These are phyloP conservation scores for Littorina saxatilis DNA, from an alignment of 1,140 invertebrate genomes.

Conservation along the genomic window DNA sequence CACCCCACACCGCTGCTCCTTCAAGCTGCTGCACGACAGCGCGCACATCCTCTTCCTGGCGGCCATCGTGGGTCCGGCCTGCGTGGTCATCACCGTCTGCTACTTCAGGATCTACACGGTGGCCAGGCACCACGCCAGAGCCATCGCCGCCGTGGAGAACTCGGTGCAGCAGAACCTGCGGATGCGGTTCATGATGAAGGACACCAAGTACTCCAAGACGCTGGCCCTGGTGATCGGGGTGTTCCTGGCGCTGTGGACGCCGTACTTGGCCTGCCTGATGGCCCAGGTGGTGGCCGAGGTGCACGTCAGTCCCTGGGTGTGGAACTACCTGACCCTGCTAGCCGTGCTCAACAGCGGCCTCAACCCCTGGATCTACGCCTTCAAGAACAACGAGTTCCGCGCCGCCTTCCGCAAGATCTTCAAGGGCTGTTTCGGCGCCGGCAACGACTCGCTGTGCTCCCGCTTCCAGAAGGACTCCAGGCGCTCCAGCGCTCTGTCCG, in stretches of 20 bases:
- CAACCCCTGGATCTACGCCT: constrained; percentile 84
- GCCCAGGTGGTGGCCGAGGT: constrained; percentile 79
- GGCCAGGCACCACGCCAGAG: constrained; percentile 81
- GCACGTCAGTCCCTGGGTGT: constrained; percentile 77
- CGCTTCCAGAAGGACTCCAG: background rate
- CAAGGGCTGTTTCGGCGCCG: constrained; percentile 27
- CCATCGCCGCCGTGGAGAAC: constrained; percentile 81
- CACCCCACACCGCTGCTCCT: constrained; percentile 77
- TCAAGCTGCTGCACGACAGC: constrained; percentile 54
- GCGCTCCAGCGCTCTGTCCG: constrained; percentile 32
- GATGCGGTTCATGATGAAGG: constrained; percentile 54
- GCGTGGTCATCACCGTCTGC: constrained; percentile 79
- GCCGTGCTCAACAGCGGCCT: constrained; percentile 80
- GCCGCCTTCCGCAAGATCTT: constrained; percentile 79
- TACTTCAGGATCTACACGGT: constrained; percentile 83
- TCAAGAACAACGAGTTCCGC: constrained; percentile 82
- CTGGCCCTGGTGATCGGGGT: constrained; percentile 81
- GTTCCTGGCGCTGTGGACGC: constrained; percentile 81
- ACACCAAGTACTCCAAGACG: constrained; percentile 80
- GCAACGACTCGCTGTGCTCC: background rate
- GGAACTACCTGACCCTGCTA: constrained; percentile 79
- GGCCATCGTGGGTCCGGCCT: constrained; percentile 62
- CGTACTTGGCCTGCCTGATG: constrained; percentile 80
- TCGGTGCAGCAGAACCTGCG: constrained; percentile 76
- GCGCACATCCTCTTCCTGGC: constrained; percentile 54